Evolutionary conservation across 2,888 invertebrate genomes (phyloP).

Genomic region (Encarsia formosa): DNA sequence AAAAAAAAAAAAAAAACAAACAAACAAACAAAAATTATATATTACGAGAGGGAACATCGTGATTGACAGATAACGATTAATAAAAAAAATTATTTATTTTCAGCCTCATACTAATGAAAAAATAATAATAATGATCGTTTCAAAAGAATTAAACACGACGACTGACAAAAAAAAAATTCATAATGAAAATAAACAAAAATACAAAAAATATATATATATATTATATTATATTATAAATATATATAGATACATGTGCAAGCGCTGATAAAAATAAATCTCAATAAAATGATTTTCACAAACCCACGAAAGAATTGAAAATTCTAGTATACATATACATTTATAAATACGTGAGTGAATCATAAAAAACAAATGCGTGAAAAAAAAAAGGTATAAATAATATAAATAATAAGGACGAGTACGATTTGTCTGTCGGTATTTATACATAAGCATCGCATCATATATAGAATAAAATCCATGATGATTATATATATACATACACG

Average conservation of each 20-base stretch:
- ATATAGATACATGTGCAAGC: no score
- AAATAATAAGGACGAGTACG: constrained; percentile 7
- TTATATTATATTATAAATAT: no score
- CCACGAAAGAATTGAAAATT: constrained; percentile 44
- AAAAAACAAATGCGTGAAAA: constrained; percentile 10
- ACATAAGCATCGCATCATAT: constrained; percentile 27
- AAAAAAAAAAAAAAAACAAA: background rate
- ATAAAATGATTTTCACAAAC: constrained; percentile 28
- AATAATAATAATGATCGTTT: background rate
- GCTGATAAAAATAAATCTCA: background rate
- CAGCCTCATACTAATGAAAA: background rate
- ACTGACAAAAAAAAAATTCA: no score
- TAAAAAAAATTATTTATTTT: constrained; percentile 18
- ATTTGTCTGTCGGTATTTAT: constrained; percentile 44
- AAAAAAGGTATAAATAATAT: background rate
- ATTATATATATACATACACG: constrained; percentile 21
- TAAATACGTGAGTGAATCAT: constrained; percentile 28
- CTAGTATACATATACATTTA: constrained; percentile 36
- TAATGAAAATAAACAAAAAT: no score
- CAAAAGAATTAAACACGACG: background rate
- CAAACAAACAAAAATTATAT: constrained; percentile 8
- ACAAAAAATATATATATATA: no score
- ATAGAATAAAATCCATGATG: constrained; percentile 6
- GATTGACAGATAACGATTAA: constrained; percentile 21
- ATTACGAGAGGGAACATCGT: constrained; percentile 18